phyloP scores from a whole-genome alignment of 2,113 vertebrate species.

The Rhagologus leucostigma region DNA sequence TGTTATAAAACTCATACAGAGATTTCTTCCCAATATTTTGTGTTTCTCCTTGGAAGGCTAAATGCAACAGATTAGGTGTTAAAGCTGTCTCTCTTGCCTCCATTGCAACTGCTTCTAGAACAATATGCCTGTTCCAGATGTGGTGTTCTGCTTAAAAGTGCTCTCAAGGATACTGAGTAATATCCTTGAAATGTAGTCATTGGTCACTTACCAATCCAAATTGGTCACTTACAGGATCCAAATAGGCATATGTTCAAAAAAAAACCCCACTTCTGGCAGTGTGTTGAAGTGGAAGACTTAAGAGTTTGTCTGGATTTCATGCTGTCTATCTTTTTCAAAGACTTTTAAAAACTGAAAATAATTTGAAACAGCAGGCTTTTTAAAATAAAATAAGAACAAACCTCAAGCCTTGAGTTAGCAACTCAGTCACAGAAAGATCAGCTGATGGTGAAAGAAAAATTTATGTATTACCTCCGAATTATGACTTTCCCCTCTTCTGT shows the following conservation, averaged over 20 bases:
- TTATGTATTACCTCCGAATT: not conserved
- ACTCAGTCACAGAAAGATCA: not conserved
- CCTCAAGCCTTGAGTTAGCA: not conserved
- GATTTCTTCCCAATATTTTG: not conserved
- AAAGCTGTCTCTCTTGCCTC: not conserved
- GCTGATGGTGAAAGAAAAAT: not conserved
- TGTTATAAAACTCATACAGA: not conserved
- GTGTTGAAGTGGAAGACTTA: not conserved
- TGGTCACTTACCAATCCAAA: not conserved
- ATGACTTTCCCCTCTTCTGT: not conserved
- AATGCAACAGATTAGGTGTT: not conserved
- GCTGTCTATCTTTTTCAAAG: not conserved
- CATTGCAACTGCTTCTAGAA: not conserved
- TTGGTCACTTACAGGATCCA: not conserved
- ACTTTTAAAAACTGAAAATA: not conserved
- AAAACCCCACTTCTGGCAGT: not conserved
- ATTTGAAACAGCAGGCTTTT: not conserved
- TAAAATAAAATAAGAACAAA: not conserved
- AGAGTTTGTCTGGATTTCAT: not conserved
- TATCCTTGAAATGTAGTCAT: not conserved
- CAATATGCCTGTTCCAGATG: not conserved
- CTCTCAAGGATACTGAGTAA: not conserved
- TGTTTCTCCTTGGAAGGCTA: not conserved
- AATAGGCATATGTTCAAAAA: not conserved
- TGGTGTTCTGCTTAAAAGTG: not conserved